These are phyloP conservation scores for Pristis pectinata DNA, from an alignment of 2,797 vertebrate species.

Conservation along the genomic window DNA sequence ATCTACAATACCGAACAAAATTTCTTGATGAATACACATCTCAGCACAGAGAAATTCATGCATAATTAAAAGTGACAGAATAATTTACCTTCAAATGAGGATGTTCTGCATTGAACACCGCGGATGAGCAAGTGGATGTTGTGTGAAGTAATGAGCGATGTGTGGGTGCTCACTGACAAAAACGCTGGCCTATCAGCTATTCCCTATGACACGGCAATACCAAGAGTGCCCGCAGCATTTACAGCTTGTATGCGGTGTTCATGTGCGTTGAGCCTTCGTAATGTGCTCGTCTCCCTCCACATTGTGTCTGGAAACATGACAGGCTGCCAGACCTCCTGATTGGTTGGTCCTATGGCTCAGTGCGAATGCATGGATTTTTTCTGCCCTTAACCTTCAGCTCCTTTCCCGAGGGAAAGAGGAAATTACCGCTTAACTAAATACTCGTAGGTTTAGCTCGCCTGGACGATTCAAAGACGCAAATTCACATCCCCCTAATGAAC, in stretches of 20 bases:
- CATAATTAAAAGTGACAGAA: constrained; percentile 22
- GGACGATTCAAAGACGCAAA: background rate
- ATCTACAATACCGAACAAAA: background rate
- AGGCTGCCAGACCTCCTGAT: constrained; percentile 45
- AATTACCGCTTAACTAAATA: constrained; percentile 41
- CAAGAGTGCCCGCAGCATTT: constrained; percentile 41
- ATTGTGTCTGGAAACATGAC: constrained; percentile 41
- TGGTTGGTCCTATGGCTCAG: constrained; percentile 42
- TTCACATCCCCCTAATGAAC: constrained; percentile 28
- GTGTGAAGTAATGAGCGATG: constrained; percentile 38
- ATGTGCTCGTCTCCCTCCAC: constrained; percentile 39
- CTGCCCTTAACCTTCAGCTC: constrained; percentile 50
- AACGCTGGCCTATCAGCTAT: constrained; percentile 43
- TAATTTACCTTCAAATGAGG: constrained; percentile 51
- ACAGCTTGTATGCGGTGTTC: constrained; percentile 40
- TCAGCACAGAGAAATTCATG: background rate
- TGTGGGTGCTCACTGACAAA: background rate
- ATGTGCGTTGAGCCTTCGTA: constrained; percentile 38
- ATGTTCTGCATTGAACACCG: constrained; percentile 45
- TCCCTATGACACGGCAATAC: constrained; percentile 43
- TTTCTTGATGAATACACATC: background rate
- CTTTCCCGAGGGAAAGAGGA: constrained; percentile 49
- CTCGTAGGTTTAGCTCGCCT: constrained; percentile 15
- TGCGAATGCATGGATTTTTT: constrained; percentile 39
- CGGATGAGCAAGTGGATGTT: constrained; percentile 36